Conservation (phyloP, 1,140 invertebrate genomes). For the Atta colombica region DNA sequence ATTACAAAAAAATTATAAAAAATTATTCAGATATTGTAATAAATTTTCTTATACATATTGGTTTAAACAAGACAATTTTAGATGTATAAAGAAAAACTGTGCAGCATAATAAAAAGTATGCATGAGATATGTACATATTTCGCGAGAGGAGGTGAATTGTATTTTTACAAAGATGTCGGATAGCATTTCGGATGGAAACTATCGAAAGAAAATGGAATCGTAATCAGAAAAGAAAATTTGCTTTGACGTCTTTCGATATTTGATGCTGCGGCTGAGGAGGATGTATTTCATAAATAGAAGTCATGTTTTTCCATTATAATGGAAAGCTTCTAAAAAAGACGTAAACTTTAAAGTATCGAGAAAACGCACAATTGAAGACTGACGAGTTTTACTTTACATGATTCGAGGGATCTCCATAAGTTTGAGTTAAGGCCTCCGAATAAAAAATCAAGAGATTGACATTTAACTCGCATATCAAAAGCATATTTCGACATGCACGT, state of each 20-base stretch:
- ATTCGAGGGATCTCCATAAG: background rate
- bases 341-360: slow-evolving; percentile 36
- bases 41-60: background rate
- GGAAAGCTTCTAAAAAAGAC: slow-evolving; percentile 39
- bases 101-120: slow-evolving; percentile 1
- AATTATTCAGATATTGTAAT: background rate
- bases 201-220: slow-evolving; percentile 16
- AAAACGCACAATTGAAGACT: slow-evolving; percentile 38
- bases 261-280: slow-evolving; percentile 9
- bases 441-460: slow-evolving; percentile 56
- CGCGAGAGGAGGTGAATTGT: background rate
- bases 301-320: slow-evolving; percentile 37
- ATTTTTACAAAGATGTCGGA: slow-evolving; percentile 33
- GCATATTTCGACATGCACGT: slow-evolving; percentile 21
- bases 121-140: slow-evolving; percentile 7
- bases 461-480: slow-evolving; percentile 58
- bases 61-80: slow-evolving; percentile 1
- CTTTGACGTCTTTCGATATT: slow-evolving; percentile 48
- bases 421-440: background rate
- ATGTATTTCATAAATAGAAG: slow-evolving; percentile 53
- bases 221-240: slow-evolving; percentile 55
- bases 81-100: background rate
- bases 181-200: slow-evolving; percentile 22
- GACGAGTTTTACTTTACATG: slow-evolving; percentile 42
- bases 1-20: background rate